Evolutionary conservation across 1,140 invertebrate species (phyloP).

Genomic region (Trichogramma pretiosum): DNA sequence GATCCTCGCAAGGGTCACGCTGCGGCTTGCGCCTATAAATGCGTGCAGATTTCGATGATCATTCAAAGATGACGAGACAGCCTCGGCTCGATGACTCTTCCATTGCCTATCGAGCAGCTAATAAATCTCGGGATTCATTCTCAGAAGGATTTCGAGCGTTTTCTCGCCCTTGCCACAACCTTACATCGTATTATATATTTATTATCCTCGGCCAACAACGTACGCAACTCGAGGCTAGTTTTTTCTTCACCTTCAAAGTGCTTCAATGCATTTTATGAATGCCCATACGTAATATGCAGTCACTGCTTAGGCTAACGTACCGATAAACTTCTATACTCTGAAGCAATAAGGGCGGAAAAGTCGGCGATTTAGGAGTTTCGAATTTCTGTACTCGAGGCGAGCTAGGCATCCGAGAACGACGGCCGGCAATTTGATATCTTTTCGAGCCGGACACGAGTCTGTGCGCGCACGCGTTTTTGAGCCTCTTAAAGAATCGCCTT

Average conservation of each 20-base stretch:
- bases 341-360: conserved; percentile 31
- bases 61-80: conserved; percentile 25
- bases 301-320: no score
- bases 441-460: conserved; percentile 40
- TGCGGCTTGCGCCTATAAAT: neutral
- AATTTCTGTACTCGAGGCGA: conserved; percentile 40
- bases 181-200: no score
- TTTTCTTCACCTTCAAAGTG: no score
- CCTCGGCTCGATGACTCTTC: conserved; percentile 31
- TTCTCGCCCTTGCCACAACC: conserved; percentile 14
- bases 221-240: no score
- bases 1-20: neutral
- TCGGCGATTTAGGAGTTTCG: conserved; percentile 40
- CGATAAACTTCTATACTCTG: no score
- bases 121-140: no score
- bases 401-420: conserved; percentile 36
- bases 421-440: conserved; percentile 38
- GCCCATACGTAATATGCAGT: no score
- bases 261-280: no score
- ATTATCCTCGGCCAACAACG: no score
- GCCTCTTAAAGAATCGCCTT: conserved; percentile 32
- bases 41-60: conserved; percentile 16
- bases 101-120: conserved; percentile 24
- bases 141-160: conserved; percentile 20
- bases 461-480: conserved; percentile 26